Conservation (phyloP, 2,888 invertebrate genomes). For the Macrosiphum euphorbiae region DNA sequence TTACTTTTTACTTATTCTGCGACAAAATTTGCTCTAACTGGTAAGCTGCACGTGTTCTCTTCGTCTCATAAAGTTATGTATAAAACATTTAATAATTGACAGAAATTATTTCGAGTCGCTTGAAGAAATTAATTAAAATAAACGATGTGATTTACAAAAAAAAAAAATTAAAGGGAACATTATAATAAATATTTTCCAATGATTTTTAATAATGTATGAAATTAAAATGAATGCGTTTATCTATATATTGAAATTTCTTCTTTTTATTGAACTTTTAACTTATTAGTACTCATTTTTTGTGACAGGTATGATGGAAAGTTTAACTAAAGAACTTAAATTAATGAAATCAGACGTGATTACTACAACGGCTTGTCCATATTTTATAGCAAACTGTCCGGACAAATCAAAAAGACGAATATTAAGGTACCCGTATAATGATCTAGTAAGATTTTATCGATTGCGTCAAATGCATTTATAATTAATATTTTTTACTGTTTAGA, state of each 20-base stretch:
- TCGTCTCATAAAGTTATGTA: neutral
- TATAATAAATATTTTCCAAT: neutral
- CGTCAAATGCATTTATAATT: neutral
- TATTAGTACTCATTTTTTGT: neutral
- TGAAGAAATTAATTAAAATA: neutral
- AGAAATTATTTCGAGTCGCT: neutral
- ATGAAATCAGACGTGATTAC: slow-evolving; percentile 31
- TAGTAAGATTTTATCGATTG: neutral
- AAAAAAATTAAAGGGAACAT: neutral
- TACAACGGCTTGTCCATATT: slow-evolving; percentile 41
- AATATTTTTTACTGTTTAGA: neutral
- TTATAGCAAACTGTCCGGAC: slow-evolving; percentile 12
- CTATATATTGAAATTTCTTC: neutral
- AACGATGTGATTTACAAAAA: neutral
- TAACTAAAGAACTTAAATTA: neutral
- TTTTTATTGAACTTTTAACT: neutral
- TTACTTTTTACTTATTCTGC: slow-evolving; percentile 7
- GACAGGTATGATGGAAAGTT: slow-evolving; percentile 40
- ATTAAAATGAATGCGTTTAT: neutral
- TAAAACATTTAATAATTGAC: neutral
- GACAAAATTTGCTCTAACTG: slow-evolving; percentile 22
- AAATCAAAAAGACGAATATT: slow-evolving; percentile 10
- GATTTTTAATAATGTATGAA: neutral
- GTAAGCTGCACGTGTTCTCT: neutral
- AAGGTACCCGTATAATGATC: neutral